Conservation (phyloP, 2,888 invertebrate species). For the Amphipoea oculea region DNA sequence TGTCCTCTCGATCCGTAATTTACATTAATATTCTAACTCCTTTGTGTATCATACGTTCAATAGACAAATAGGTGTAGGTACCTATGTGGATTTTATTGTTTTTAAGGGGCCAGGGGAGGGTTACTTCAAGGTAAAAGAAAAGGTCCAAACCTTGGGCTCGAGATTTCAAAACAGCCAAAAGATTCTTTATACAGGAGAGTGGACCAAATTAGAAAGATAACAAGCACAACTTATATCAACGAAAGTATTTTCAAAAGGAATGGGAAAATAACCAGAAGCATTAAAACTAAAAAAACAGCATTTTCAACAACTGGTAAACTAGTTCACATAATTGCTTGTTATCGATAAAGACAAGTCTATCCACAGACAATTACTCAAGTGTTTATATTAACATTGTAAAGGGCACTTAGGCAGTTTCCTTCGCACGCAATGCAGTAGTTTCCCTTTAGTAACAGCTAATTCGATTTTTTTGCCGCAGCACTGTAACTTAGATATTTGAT, state of each 20-base stretch:
- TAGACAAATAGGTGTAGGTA: neutral
- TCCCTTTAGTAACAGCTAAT: constrained; percentile 67
- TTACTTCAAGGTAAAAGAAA: constrained; percentile 11
- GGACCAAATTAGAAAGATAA: neutral
- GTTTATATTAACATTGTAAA: constrained; percentile 59
- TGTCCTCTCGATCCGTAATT: constrained; percentile 53
- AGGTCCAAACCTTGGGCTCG: neutral
- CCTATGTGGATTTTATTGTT: neutral
- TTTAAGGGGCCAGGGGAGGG: neutral
- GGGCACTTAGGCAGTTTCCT: constrained; percentile 56
- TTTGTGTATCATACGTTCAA: constrained; percentile 38
- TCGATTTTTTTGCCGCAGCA: constrained; percentile 51
- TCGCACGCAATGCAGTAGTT: constrained; percentile 65
- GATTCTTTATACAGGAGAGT: neutral
- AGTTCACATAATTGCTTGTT: constrained; percentile 40
- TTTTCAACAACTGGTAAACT: constrained; percentile 10
- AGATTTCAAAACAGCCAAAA: constrained; percentile 1
- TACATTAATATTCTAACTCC: constrained; percentile 46
- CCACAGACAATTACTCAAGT: constrained; percentile 54
- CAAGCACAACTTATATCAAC: neutral
- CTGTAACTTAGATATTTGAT: constrained; percentile 27
- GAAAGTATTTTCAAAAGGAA: neutral
- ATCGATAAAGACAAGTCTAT: constrained; percentile 48
- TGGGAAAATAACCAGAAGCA: neutral
- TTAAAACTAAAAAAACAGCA: constrained; percentile 9